phyloP scores from a whole-genome alignment of 1,140 invertebrate genomes.

The Daktulosphaira vitifoliae region DNA sequence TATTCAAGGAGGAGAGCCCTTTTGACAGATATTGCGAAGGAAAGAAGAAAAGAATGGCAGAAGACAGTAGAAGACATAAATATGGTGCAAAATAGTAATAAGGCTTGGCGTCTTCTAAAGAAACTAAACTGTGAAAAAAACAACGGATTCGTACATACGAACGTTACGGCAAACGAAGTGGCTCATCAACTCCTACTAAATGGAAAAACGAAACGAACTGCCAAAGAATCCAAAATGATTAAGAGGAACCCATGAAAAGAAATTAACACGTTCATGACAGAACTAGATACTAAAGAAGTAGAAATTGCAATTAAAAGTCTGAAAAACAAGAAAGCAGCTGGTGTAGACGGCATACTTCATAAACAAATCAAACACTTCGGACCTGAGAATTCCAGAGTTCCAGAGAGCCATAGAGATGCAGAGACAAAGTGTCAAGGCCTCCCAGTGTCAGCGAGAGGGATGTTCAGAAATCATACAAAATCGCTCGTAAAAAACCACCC shows the following conservation, averaged over 20 bases:
- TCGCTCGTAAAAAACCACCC: no score
- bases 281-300: not conserved
- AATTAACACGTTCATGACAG: not conserved
- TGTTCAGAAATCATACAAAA: no score
- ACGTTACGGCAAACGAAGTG: slow-evolving; percentile 2
- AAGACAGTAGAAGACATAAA: not conserved
- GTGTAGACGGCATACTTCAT: no score
- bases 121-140: not conserved
- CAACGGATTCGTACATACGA: not conserved
- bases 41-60: slow-evolving; percentile 3
- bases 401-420: no score
- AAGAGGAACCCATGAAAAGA: not conserved
- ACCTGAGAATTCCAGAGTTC: no score
- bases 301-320: no score
- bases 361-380: no score
- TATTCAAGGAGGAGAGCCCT: slow-evolving; percentile 10
- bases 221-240: slow-evolving; percentile 7
- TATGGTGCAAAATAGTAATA: not conserved
- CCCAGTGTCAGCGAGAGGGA: no score
- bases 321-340: no score
- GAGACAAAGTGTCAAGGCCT: no score
- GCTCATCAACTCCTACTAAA: slow-evolving; percentile 12
- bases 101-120: not conserved
- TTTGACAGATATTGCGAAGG: not conserved
- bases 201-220: not conserved